Conservation (phyloP, 2,113 vertebrate genomes). For the Morone saxatilis region DNA sequence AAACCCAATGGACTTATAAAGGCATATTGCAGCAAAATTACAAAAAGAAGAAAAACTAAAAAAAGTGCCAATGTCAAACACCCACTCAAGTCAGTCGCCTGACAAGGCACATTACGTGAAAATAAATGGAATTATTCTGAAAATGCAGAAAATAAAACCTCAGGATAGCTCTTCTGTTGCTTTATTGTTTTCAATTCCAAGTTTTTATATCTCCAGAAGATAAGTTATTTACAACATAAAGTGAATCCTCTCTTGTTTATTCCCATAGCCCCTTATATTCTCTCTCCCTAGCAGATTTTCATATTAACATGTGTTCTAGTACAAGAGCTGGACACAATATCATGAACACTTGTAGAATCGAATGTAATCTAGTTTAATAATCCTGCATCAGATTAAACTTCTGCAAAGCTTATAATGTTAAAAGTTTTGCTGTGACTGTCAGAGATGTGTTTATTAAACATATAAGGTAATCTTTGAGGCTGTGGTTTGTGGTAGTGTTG, state of each 20-base stretch:
- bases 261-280: neutral
- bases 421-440: constrained; percentile 4
- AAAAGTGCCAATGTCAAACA: constrained; percentile 2
- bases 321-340: neutral
- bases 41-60: constrained; percentile 3
- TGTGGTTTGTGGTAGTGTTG: neutral
- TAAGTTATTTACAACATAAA: constrained; percentile 42
- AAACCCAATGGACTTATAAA: constrained; percentile 41
- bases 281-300: constrained; percentile 7
- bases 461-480: constrained; percentile 8
- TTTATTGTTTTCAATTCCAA: constrained; percentile 49
- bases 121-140: constrained; percentile 39
- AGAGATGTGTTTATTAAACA: constrained; percentile 32
- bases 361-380: neutral
- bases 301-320: constrained; percentile 4
- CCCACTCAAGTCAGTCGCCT: constrained; percentile 2
- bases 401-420: neutral
- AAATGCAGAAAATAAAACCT: constrained; percentile 33
- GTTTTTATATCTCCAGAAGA: constrained; percentile 42
- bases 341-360: neutral
- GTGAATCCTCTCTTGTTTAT: constrained; percentile 22
- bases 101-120: constrained; percentile 31
- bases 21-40: constrained; percentile 8
- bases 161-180: constrained; percentile 34
- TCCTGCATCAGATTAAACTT: neutral